A percentile compares a stretch with the other conserved stretches of the same genome.
phyloP scores from a whole-genome alignment of 2,113 vertebrate genomes.

The Ochotona princeps region DNA sequence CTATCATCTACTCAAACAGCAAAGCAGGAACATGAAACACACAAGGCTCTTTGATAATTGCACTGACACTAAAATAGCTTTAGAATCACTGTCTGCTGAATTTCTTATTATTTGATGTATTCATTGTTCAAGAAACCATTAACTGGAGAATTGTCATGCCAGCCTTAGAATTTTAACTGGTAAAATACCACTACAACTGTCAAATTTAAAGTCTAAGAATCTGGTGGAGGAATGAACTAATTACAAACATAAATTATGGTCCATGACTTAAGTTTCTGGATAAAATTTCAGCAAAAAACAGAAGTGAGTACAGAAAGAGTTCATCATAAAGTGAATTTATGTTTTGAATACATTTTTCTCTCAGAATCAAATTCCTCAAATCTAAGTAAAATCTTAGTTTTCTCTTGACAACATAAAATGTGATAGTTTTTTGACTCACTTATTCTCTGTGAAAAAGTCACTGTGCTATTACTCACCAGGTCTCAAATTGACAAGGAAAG shows the following conservation, averaged over 20 bases:
- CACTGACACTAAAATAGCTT: neutral
- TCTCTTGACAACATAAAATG: neutral
- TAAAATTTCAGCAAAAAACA: neutral
- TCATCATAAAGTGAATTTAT: neutral
- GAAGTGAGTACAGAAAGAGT: neutral
- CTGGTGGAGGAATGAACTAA: neutral
- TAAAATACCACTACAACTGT: neutral
- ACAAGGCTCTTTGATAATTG: neutral
- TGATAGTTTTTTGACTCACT: neutral
- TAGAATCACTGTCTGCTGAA: neutral
- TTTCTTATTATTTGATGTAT: neutral
- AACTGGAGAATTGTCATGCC: neutral
- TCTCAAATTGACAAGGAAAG: neutral
- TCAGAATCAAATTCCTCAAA: conserved; percentile 3
- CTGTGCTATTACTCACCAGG: accelerated
- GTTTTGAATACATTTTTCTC: neutral
- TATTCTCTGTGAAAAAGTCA: neutral
- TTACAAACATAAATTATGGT: neutral
- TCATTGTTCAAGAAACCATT: neutral
- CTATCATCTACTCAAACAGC: neutral
- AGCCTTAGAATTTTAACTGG: neutral
- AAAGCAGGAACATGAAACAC: neutral
- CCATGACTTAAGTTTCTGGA: neutral
- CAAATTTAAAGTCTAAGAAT: neutral
- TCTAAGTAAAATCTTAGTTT: neutral